Conservation (phyloP, 2,797 vertebrate species). For the Ctenopoma multispine region DNA sequence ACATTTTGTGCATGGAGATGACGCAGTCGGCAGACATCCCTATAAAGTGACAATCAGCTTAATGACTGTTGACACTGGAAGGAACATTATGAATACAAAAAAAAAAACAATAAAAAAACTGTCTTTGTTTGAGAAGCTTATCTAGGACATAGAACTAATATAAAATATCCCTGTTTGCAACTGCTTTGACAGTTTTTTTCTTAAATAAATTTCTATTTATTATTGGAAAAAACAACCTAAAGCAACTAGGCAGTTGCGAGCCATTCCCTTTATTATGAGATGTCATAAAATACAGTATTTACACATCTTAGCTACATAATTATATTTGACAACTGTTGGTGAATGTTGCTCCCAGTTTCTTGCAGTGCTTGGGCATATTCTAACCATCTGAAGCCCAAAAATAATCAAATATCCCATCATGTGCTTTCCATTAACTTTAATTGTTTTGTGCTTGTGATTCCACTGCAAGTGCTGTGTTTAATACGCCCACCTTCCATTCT, state of each 20-base stretch:
- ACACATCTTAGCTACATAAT: conserved; percentile 69
- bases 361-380: conserved; percentile 64
- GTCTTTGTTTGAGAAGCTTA: conserved; percentile 72
- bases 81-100: conserved; percentile 54
- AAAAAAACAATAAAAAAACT: conserved; percentile 58
- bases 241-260: conserved; percentile 57
- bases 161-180: conserved; percentile 58
- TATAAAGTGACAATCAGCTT: conserved; percentile 35
- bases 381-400: conserved; percentile 26
- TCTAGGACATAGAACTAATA: conserved; percentile 56
- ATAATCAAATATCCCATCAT: conserved; percentile 25
- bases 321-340: conserved; percentile 37
- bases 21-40: conserved; percentile 39
- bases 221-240: conserved; percentile 46
- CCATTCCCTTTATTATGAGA: conserved; percentile 73
- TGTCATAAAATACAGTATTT: conserved; percentile 69
- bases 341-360: conserved; percentile 46
- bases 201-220: conserved; percentile 65
- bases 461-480: conserved; percentile 32
- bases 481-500: conserved; percentile 27
- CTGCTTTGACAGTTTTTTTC: conserved; percentile 47
- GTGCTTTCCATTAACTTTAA: conserved; percentile 46
- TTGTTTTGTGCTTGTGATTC: conserved; percentile 55
- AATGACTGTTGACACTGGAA: conserved; percentile 49
- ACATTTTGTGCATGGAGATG: conserved; percentile 47